Conservation (phyloP, 2,888 invertebrate species). For the Dryococelus australis region DNA sequence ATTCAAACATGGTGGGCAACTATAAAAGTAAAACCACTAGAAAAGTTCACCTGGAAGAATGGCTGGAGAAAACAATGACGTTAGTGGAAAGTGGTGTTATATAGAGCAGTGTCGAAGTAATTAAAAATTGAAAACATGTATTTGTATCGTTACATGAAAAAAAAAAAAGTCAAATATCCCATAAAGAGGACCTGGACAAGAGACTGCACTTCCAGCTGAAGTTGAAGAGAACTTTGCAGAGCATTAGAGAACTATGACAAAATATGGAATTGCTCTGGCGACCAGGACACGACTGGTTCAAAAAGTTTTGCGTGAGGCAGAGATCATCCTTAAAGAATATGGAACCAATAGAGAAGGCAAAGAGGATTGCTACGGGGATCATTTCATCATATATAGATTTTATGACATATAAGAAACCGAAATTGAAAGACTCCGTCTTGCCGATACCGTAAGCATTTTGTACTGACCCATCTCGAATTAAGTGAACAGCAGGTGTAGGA, state of each 20-base stretch:
- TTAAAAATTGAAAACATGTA: not conserved
- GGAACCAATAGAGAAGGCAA: no score
- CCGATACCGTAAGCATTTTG: not conserved
- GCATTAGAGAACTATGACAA: no score
- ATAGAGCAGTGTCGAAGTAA: not conserved
- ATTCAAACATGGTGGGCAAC: no score
- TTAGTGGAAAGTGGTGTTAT: not conserved
- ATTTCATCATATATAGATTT: not conserved
- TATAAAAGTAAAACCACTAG: no score
- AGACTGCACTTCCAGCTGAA: not conserved
- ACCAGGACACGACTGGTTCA: constrained; percentile 4
- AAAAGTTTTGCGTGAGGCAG: not conserved
- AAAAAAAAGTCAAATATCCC: not conserved
- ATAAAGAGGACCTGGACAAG: not conserved
- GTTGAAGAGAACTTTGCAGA: not conserved
- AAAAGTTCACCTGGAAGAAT: no score
- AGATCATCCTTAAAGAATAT: not conserved
- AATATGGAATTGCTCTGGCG: not conserved
- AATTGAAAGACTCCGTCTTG: not conserved
- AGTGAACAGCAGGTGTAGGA: not conserved
- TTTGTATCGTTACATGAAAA: not conserved
- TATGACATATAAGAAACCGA: not conserved
- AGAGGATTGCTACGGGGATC: not conserved
- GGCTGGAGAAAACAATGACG: no score
- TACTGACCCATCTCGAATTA: constrained; percentile 2